Conservation (phyloP, 2,113 vertebrate species). For the Aptenodytes forsteri region DNA sequence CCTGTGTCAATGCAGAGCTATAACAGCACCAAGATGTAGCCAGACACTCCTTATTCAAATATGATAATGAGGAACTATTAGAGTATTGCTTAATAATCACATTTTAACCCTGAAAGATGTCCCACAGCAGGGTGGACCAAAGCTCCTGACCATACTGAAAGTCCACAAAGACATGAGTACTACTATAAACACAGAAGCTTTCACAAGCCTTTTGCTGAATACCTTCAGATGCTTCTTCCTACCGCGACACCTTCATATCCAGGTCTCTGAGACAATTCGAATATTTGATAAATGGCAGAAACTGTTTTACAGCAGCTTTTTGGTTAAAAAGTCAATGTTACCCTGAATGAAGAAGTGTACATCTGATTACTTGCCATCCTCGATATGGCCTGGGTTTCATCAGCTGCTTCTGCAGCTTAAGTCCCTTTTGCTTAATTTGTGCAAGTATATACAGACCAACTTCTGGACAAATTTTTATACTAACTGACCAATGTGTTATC, state of each 20-base stretch:
- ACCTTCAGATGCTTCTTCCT: neutral
- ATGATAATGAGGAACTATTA: neutral
- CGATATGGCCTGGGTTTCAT: neutral
- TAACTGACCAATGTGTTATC: neutral
- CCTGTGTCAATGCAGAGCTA: neutral
- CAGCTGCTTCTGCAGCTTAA: neutral
- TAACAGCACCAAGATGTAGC: neutral
- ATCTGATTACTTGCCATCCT: neutral
- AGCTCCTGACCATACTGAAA: neutral
- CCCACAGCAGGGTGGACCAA: neutral
- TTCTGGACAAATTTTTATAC: neutral
- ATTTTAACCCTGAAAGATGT: neutral
- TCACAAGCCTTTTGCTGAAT: neutral
- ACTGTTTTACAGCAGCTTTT: neutral
- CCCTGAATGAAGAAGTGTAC: neutral
- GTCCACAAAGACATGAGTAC: neutral
- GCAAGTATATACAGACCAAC: neutral
- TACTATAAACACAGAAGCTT: neutral
- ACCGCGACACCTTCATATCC: accelerated
- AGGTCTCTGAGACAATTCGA: neutral
- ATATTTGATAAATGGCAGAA: neutral
- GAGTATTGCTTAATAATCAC: neutral
- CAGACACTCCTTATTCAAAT: constrained; percentile 41
- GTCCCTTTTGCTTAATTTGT: neutral
- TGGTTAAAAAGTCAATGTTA: neutral